Base-by-base conservation (phyloP, 2,888 invertebrate species). In the Synanthedon myopaeformis region DNA sequence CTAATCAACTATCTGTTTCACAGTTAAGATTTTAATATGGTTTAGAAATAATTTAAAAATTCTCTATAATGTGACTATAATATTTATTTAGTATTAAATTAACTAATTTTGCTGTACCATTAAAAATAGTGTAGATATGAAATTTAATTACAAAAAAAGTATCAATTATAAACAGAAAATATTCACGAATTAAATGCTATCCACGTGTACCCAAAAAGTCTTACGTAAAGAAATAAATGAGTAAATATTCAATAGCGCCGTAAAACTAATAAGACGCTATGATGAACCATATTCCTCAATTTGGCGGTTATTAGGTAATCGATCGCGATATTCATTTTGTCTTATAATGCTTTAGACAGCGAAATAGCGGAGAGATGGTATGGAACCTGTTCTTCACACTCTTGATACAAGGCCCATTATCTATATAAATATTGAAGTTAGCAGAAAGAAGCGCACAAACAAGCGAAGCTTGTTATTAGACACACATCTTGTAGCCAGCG, bases 351-450 rank as follows among this genome's bases (percentile, higher is more conserved):
- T 62, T 82, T 79, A 79, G 84, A 75, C 79, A 81, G 80, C 81
- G 71, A 76, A 35, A 35, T 35, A 35, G 8, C 79, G 74, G 80
- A 78, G 63, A 76, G 80, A 76, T 61, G 66, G 66, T 69, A 60
- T 56, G 54, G 75, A 82, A 82, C 77, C 62, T 70, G 81, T 81
- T 68, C 61, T 58, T 67, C 69, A 72, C 68, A 76, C 74, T 79
- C 75, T 61, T 70, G 70, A 68, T 67, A 68, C 64, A 62, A 61
- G 61, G 63, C 60, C 64, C 69, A 64, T 35, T 66, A 67, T 69
- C 67, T 67, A 82, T 85, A 87, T 87, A 87, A 84, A 85, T 82
- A 83, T 45, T 81, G 76, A 78, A 73, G 70, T 67, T 67, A 75
- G 63, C 64, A 66, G 64, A 63, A 63, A 65, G 70, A 69, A 63